Evolutionary conservation across 2,113 vertebrate genomes (phyloP), one percentile per base, ranked within the genome.

Genomic region (Corythoichthys intestinalis): DNA sequence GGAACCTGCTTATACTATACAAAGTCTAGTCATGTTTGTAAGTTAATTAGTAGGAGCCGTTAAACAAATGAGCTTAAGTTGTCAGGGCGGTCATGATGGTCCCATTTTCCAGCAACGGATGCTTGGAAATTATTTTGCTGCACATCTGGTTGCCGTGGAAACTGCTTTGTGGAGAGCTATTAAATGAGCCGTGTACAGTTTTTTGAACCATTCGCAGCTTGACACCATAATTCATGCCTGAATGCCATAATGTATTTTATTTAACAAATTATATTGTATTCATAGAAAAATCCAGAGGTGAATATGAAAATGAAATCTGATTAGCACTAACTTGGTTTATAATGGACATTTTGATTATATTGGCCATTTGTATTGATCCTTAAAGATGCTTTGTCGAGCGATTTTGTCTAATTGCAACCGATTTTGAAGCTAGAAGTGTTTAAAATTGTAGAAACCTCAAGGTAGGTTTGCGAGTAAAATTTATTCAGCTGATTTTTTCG

Each of bases 81-180:
- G 20, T 46, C 34, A 34, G 12, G 11, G 61, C 12, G 12, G 44
- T 44, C 44, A 34, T 12, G n/a, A 41, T 62, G 60, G 17, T 47
- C 20, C 2, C 28, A 13, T 47, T 47, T 63, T 28, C 44, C n/a
- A 28, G 20, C 41, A 41, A 13, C 10, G 61, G 44, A 65, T 67
- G 39, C 61, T 14, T 1, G 72, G 39, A 84, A 86, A 85, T 85
- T 13, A 56, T 71, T 86, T 82, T 84, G 83, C 83, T 85, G 84
- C 88, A 79, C 85, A 87, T 68, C 86, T 81, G 78, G 90, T 92
- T 91, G 85, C 89, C 83, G 72, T 88, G 90, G 91, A 86, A 91
- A 91, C 90, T 63, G 75, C 58, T 69, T 66, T 44, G 60, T 73
- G 57, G 3, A 39, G 74, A 69, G 53, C 66, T 65, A 47, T 80